Base-by-base conservation (phyloP, 1,140 invertebrate genomes). In the Lordiphosa mommai region DNA sequence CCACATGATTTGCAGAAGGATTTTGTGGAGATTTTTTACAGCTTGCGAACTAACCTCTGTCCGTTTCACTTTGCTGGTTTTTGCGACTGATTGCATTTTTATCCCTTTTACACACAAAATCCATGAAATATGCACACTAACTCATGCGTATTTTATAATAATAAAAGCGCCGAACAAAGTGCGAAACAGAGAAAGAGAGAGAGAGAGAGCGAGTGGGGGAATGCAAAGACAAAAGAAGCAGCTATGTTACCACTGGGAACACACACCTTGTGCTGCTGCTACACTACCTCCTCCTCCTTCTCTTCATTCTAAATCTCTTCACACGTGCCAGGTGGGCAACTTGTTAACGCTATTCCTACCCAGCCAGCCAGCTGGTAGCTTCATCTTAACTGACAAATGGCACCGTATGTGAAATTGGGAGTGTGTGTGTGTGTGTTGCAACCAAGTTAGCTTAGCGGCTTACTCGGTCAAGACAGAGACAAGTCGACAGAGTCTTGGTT, bases 131-230 rank as follows among this genome's bases (percentile, higher is more conserved):
- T 82, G 77, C 77, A 82, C 77, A 82, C 77, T 82, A 82, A 82
- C 77, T 82, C 77, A 82, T 82, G 77, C 77, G 77, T 82, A 82
- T 82, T 82, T 82, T 82, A 84, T 82, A 82, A 82, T 82, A 82
- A 82, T 82, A 84, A 82, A 82, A 76, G 65, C 72, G 55, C 67
- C 38, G 46, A 52, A 43, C 14, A 61, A 70, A 76, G 61, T 67
- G 66, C 41, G 41, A 61, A 23, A 47, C 20, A 43, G 36, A 34
- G 50, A 50, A 32, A 23, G 23, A 29, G 8, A 17, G 23, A 14
- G 33, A 9, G 7, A 13, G 17, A 41, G 29, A 13, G 3, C 33
- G 49, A 8, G n/a, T 50, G 14, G 41, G 38, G 49, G 32, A 61
- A n/a, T n/a, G 61, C 69, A 74, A 64, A 74, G 72, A 74, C 72